phyloP scores from a whole-genome alignment of 35 echinoderm and acorn worm genomes.

The Amphiura filiformis region DNA sequence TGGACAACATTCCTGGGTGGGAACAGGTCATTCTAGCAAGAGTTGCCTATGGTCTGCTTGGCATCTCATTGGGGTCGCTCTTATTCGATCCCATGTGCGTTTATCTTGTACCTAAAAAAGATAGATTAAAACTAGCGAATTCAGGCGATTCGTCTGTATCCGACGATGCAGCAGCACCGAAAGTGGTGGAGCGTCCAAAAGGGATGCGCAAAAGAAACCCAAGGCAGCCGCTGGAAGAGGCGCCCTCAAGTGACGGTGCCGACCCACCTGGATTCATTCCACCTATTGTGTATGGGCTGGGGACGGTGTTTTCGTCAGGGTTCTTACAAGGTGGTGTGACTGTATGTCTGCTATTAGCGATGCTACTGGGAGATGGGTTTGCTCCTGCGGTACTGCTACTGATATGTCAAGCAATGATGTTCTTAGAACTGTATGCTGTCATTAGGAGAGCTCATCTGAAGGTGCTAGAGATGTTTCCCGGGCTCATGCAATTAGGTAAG shows the following conservation, averaged over 20 bases:
- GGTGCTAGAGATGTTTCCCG: slow-evolving; percentile 39
- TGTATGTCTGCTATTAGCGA: slow-evolving; percentile 44
- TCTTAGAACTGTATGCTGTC: slow-evolving; percentile 52
- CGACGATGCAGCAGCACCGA: slow-evolving; percentile 16
- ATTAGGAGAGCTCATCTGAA: slow-evolving; percentile 44
- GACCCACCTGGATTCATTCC: not conserved
- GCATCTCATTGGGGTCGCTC: slow-evolving; percentile 36
- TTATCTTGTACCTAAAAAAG: slow-evolving; percentile 30
- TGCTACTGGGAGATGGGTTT: slow-evolving; percentile 78
- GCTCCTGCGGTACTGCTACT: slow-evolving; percentile 54
- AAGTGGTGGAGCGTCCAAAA: slow-evolving; percentile 15
- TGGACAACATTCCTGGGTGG: slow-evolving; percentile 76
- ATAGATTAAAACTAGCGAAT: slow-evolving; percentile 16
- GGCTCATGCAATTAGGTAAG: slow-evolving; percentile 36
- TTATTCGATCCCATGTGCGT: slow-evolving; percentile 35
- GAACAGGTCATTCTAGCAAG: slow-evolving; percentile 75
- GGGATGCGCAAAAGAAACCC: not conserved
- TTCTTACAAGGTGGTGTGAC: slow-evolving; percentile 50
- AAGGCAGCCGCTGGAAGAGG: not conserved
- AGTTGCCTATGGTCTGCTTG: slow-evolving; percentile 54
- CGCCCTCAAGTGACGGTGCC: not conserved
- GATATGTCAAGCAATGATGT: slow-evolving; percentile 47
- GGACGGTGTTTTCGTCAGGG: slow-evolving; percentile 60
- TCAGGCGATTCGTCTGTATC: not conserved
- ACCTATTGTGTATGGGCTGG: slow-evolving; percentile 68